Conservation (phyloP, 2,888 invertebrate genomes). For the Brenthis ino region DNA sequence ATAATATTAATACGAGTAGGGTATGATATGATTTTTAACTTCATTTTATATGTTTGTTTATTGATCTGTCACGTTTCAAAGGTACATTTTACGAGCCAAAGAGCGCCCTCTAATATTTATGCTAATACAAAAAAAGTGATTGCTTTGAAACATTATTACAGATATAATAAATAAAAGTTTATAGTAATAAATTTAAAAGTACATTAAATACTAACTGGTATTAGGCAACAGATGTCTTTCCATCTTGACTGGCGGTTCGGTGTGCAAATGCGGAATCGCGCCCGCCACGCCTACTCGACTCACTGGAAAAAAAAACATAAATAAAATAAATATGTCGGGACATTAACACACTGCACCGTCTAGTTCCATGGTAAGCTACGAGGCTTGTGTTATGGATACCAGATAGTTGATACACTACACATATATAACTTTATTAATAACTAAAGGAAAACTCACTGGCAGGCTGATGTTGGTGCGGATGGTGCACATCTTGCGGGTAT, state of each 20-base stretch:
- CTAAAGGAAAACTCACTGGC: constrained; percentile 6
- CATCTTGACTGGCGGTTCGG: constrained; percentile 85
- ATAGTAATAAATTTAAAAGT: too few relatives aligned
- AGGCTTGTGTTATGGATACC: background rate
- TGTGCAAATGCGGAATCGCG: constrained; percentile 76
- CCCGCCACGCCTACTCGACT: constrained; percentile 57
- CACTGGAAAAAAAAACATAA: constrained; percentile 45
- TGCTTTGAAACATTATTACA: too few relatives aligned
- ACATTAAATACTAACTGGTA: constrained; percentile 78
- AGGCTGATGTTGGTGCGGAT: constrained; percentile 71
- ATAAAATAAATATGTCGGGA: too few relatives aligned
- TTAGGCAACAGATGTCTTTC: constrained; percentile 83
- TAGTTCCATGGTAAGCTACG: constrained; percentile 5
- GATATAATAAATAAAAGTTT: too few relatives aligned
- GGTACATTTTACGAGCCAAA: too few relatives aligned
- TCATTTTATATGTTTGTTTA: too few relatives aligned
- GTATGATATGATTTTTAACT: too few relatives aligned
- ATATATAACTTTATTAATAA: background rate
- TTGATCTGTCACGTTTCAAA: too few relatives aligned
- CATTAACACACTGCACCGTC: too few relatives aligned
- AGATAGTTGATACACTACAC: background rate
- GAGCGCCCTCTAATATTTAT: too few relatives aligned
- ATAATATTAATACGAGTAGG: too few relatives aligned
- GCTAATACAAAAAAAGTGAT: too few relatives aligned
- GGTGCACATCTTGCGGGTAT: constrained; percentile 78